Conservation (phyloP, 2,888 invertebrate genomes). For the Rotaria magnacalcarata region DNA sequence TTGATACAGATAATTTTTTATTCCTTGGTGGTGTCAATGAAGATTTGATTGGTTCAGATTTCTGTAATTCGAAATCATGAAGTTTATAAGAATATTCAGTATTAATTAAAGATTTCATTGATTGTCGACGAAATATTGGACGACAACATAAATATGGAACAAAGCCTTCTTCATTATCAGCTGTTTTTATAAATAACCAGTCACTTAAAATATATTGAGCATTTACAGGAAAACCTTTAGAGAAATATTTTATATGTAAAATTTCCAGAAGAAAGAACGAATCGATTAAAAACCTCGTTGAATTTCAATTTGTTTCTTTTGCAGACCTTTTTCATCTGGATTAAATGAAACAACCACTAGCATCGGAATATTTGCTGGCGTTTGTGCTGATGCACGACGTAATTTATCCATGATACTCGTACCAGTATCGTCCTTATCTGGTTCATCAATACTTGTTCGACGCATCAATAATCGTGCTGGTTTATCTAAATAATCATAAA, state of each 20-base stretch:
- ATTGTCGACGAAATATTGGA: slow-evolving; percentile 28
- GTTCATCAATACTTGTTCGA: neutral
- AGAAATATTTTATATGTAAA: too few species aligned
- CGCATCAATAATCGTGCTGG: neutral
- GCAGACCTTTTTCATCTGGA: slow-evolving; percentile 26
- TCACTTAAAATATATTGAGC: slow-evolving; percentile 42
- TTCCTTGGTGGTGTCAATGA: neutral
- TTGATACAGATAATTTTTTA: neutral
- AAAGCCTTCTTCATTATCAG: slow-evolving; percentile 39
- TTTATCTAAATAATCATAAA: slow-evolving; percentile 1
- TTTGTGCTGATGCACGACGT: neutral
- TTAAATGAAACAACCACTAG: slow-evolving; percentile 40
- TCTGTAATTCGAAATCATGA: neutral
- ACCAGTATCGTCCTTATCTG: neutral
- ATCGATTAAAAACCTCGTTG: neutral
- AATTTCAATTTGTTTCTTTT: slow-evolving; percentile 20
- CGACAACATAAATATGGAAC: slow-evolving; percentile 41
- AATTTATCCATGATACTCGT: neutral
- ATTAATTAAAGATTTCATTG: neutral
- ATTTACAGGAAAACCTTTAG: slow-evolving; percentile 37
- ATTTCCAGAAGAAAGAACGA: neutral
- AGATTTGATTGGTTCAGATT: neutral
- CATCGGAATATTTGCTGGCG: slow-evolving; percentile 44
- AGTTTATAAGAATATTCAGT: slow-evolving; percentile 7
- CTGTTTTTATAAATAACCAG: slow-evolving; percentile 44